Conservation (phyloP, 2,113 vertebrate genomes). For the Pluvianellus socialis region DNA sequence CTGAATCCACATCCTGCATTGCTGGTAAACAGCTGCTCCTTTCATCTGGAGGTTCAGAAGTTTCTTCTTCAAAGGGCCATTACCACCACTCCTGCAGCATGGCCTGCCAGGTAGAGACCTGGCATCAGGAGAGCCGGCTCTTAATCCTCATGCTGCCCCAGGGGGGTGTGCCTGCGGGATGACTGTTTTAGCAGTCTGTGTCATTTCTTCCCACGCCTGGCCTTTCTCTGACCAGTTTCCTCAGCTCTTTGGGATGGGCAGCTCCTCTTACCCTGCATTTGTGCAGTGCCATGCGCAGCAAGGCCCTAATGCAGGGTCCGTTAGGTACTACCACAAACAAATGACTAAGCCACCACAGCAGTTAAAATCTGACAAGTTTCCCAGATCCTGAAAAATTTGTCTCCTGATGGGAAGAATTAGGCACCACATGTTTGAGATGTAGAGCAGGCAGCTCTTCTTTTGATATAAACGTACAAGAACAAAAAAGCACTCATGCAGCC, state of each 20-base stretch:
- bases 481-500: not conserved
- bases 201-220: not conserved
- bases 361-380: not conserved
- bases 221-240: not conserved
- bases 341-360: not conserved
- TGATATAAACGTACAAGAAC: not conserved
- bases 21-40: not conserved
- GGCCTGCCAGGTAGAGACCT: not conserved
- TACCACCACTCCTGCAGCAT: not conserved
- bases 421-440: not conserved
- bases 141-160: accelerated
- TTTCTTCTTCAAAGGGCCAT: not conserved
- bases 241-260: not conserved
- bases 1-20: not conserved
- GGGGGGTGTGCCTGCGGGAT: accelerated
- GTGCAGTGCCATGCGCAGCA: accelerated
- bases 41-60: not conserved
- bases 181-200: not conserved
- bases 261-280: not conserved
- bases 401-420: not conserved
- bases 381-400: not conserved
- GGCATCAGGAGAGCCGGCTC: not conserved
- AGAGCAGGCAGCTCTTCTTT: not conserved
- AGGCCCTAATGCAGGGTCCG: not conserved
- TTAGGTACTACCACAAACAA: not conserved